Evolutionary conservation across 2,113 vertebrate species (phyloP).

Genomic region (Urocolius indicus): DNA sequence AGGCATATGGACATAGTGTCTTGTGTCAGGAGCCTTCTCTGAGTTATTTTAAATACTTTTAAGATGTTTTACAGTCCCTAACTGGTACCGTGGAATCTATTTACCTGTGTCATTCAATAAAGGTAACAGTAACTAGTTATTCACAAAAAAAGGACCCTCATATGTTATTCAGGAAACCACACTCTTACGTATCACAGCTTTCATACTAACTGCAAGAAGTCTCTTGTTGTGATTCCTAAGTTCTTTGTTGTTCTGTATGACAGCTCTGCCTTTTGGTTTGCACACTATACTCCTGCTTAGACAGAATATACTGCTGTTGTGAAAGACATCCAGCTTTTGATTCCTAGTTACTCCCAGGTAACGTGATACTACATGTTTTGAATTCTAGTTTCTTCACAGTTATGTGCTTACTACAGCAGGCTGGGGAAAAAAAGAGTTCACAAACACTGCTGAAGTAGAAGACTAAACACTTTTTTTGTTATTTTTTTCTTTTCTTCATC

Average conservation of each 20-base stretch:
- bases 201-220: not conserved
- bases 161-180: not conserved
- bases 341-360: not conserved
- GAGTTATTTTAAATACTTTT: not conserved
- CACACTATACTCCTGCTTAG: not conserved
- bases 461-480: not conserved
- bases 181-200: not conserved
- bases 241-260: not conserved
- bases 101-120: not conserved
- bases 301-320: not conserved
- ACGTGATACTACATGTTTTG: accelerated
- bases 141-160: not conserved
- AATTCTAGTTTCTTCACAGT: not conserved
- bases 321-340: not conserved
- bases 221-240: not conserved
- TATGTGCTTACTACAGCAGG: not conserved
- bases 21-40: not conserved
- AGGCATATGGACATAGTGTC: not conserved
- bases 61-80: not conserved
- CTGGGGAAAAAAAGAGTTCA: not conserved
- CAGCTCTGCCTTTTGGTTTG: not conserved
- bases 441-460: not conserved
- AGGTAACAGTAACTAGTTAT: not conserved
- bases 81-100: not conserved
- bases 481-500: not conserved